Conservation (phyloP, 2,113 vertebrate species). For the Promerops cafer region DNA sequence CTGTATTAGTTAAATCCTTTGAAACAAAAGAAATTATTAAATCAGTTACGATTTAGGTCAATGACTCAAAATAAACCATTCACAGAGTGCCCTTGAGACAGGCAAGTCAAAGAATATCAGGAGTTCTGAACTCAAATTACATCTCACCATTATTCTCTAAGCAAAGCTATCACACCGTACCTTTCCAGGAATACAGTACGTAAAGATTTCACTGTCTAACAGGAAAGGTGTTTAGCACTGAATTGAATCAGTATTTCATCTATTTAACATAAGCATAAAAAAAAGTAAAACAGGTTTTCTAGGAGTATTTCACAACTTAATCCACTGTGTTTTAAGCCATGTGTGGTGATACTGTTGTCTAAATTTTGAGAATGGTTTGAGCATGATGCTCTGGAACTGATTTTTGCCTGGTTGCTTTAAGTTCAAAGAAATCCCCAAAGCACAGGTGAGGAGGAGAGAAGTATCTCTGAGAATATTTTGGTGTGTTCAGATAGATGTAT, state of each 20-base stretch:
- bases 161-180: background rate
- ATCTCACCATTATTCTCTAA: background rate
- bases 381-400: background rate
- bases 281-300: background rate
- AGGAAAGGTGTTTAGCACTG: background rate
- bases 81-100: background rate
- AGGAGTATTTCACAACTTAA: background rate
- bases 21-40: conserved; percentile 35
- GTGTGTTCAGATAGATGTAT: background rate
- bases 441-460: background rate
- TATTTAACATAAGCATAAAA: background rate
- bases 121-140: background rate
- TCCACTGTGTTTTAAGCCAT: background rate
- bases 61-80: conserved; percentile 4
- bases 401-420: background rate
- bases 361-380: background rate
- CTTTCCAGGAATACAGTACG: background rate
- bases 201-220: background rate
- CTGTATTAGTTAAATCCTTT: background rate
- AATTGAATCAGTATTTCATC: background rate
- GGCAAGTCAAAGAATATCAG: background rate
- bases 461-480: background rate
- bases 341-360: background rate
- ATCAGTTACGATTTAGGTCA: conserved; percentile 7
- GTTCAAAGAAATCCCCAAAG: background rate